Evolutionary conservation across 2,797 vertebrate species (phyloP), one percentile per base, ranked within the genome.

Genomic region (Hydrolagus colliei): DNA sequence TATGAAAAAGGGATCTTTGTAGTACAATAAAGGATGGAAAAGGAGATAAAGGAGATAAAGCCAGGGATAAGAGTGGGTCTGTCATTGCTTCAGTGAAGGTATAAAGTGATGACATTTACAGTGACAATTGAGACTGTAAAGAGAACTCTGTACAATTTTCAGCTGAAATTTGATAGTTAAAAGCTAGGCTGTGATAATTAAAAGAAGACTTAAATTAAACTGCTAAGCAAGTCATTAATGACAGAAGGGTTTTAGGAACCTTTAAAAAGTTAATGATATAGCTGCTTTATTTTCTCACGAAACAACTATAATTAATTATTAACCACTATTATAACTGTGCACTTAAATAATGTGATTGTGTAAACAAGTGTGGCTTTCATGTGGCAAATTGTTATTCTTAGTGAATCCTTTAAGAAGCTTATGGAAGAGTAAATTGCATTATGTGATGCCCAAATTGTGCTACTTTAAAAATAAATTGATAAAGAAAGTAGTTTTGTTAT

Each of bases 31-130:
- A 94, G 93, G 94, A 93, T 92, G 93, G 93, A 94, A 93, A 94
- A 94, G 93, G 95, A 95, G 94, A 97, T 94, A 93, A 27, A 27
- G 27, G 27, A 27, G 27, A 52, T 52, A 52, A 95, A 93, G 92
- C 92, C 90, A 82, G 77, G 92, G 92, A 93, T 93, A 96, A 96
- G 96, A 96, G 93, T 91, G 90, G 89, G 93, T 93, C 94, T 96
- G 95, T 97, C 96, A 96, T 91, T 91, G 93, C 93, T 92, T 95
- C 91, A 92, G 92, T 93, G 89, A 89, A 93, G 94, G 93, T 95
- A 95, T 94, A 95, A 95, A 96, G 94, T 95, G 95, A 96, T 97
- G 97, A 97, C 96, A 96, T 97, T 97, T 96, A 95, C 94, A 94
- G 94, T 95, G 96, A 97, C 96, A 96, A 96, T 96, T 92, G 95